Conservation (phyloP, 2,113 vertebrate species). For the Cinclus mexicanus region DNA sequence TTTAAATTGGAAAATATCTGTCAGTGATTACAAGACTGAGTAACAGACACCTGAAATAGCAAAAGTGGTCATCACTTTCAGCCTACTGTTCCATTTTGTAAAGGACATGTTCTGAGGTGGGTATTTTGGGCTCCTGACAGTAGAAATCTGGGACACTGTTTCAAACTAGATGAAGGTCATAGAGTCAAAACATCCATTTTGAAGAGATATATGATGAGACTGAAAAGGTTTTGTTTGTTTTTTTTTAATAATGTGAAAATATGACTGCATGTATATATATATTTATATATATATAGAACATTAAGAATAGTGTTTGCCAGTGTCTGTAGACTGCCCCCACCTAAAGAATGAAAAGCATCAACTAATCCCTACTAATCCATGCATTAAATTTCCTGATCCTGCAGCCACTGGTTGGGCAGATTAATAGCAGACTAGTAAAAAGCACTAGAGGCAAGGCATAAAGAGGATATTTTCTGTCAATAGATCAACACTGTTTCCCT, state of each 20-base stretch:
- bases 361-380: background rate
- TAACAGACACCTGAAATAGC: background rate
- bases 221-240: background rate
- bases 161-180: background rate
- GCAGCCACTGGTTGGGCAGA: background rate
- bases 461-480: background rate
- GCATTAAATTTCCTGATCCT: background rate
- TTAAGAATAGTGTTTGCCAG: background rate
- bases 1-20: background rate
- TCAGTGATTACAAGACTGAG: background rate
- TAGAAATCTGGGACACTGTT: background rate
- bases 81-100: background rate
- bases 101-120: background rate
- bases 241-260: background rate
- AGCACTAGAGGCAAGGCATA: background rate
- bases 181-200: background rate
- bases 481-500: background rate
- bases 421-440: background rate
- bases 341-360: conserved; percentile 6
- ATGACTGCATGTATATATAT: background rate
- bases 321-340: background rate
- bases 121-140: background rate
- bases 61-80: background rate
- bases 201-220: background rate
- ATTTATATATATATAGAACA: background rate